Conservation (phyloP, 23 tunicate species). For the Ascidia mentula region DNA sequence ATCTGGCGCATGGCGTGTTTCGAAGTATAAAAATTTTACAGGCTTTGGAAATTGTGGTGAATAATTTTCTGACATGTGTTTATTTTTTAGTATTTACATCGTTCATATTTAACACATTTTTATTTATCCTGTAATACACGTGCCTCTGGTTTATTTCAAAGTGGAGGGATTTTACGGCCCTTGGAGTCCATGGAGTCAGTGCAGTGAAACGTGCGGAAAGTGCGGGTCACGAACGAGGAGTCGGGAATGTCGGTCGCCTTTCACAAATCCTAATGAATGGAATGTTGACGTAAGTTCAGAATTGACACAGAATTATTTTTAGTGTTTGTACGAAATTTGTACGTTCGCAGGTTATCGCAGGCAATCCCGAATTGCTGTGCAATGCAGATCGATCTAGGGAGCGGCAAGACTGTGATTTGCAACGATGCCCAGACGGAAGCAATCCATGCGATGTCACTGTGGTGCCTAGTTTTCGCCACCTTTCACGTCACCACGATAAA, state of each 20-base stretch:
- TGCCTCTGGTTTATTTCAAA: neutral
- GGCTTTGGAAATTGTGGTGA: too few species aligned
- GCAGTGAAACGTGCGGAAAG: slow-evolving; percentile 40
- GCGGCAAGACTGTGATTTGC: neutral
- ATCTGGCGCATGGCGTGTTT: too few species aligned
- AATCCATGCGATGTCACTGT: slow-evolving; percentile 15
- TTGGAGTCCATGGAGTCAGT: slow-evolving; percentile 47
- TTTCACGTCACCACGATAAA: neutral
- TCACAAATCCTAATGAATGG: slow-evolving; percentile 17
- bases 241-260: slow-evolving; percentile 28
- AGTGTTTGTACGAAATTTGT: too few species aligned
- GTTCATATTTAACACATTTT: too few species aligned
- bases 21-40: too few species aligned
- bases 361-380: slow-evolving; percentile 14
- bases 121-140: too few species aligned
- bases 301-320: neutral
- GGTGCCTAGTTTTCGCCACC: neutral
- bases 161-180: slow-evolving; percentile 19
- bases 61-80: too few species aligned
- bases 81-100: too few species aligned
- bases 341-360: slow-evolving; percentile 20
- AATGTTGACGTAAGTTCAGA: slow-evolving; percentile 26
- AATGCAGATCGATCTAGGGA: neutral
- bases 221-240: slow-evolving; percentile 24
- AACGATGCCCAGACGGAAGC: slow-evolving; percentile 3